Evolutionary conservation across 2,113 vertebrate species (phyloP), one percentile per base, ranked within the genome.

Genomic region (Thamnophis sirtalis): DNA sequence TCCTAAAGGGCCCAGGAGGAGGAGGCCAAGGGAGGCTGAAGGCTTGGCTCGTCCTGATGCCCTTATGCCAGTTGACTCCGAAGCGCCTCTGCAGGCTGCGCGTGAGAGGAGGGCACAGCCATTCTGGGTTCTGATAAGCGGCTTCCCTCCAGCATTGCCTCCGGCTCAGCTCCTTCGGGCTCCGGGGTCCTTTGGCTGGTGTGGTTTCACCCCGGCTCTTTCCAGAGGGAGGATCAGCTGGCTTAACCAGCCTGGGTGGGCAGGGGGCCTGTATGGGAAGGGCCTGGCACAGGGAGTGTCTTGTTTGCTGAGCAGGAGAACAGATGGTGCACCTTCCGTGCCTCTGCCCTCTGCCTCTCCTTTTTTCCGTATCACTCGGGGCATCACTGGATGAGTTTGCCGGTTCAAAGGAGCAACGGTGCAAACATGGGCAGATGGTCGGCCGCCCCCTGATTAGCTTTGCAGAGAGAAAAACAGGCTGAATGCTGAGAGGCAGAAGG

Each of bases 211-310:
- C 33, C 28, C 49, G 87, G 33, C 86, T 60, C 26, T 26, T 56
- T 50, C 68, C 0, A 15, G 51, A 15, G 60, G 1, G 26, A 24
- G 15, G 21, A 84, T 89, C 94, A 26, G 24, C 54, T 88, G 86
- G 91, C 85, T 58, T 58, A 50, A 51, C 73, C 53, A 49, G 50
- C 90, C 95, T 58, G 84, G 7, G 6, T 90, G 87, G 89, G 51
- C 91, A 80, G 58, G 86, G 94, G 11, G 48, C 6, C 6, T 9
- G 0, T 28, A 38, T 91, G 93, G 43, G 90, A 92, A 94, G 38
- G 53, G 87, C 2, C 0, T 91, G 86, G 87, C 91, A 91, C 22
- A 91, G 49, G 91, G 33, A 56, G 1, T 0, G 21, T 0, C 3
- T 85, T 17, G 90, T 43, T 84, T 86, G 87, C 24, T 49, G 58